Conservation (phyloP, 2,888 invertebrate genomes). For the Oxycera nigricornis region DNA sequence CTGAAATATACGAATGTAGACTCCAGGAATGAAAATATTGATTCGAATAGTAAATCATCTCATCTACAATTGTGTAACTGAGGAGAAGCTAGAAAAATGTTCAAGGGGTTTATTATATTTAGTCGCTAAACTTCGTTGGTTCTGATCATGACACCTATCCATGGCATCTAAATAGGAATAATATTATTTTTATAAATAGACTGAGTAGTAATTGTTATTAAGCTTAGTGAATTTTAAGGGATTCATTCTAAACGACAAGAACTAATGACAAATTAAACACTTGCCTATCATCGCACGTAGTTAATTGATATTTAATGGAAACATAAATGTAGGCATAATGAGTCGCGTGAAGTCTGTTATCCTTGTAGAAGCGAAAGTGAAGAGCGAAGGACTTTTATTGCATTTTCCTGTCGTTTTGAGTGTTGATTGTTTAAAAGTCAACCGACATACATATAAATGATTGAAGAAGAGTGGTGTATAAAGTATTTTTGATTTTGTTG, state of each 20-base stretch:
- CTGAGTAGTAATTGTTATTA: constrained; percentile 38
- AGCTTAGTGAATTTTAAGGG: constrained; percentile 30
- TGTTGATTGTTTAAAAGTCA: constrained; percentile 11
- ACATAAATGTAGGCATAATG: background rate
- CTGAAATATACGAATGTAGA: no score
- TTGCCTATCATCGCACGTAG: constrained; percentile 13
- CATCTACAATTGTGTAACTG: no score
- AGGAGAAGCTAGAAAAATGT: no score
- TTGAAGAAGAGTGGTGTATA: background rate
- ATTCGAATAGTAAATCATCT: no score
- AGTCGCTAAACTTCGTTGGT: no score
- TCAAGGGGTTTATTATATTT: no score
- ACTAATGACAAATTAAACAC: background rate
- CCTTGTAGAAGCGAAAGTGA: background rate
- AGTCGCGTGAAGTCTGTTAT: background rate
- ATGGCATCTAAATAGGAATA: constrained; percentile 26
- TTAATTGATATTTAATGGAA: constrained; percentile 1
- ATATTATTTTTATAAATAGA: constrained; percentile 36
- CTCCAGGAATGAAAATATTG: no score
- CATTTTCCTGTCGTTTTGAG: constrained; percentile 9
- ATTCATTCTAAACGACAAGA: background rate
- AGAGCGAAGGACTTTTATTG: background rate
- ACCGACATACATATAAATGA: background rate
- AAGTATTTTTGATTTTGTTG: background rate
- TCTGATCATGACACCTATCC: no score